Evolutionary conservation across 1,140 invertebrate species (phyloP), one percentile per base, ranked within the genome.

Genomic region (Zaprionus camerounensis): DNA sequence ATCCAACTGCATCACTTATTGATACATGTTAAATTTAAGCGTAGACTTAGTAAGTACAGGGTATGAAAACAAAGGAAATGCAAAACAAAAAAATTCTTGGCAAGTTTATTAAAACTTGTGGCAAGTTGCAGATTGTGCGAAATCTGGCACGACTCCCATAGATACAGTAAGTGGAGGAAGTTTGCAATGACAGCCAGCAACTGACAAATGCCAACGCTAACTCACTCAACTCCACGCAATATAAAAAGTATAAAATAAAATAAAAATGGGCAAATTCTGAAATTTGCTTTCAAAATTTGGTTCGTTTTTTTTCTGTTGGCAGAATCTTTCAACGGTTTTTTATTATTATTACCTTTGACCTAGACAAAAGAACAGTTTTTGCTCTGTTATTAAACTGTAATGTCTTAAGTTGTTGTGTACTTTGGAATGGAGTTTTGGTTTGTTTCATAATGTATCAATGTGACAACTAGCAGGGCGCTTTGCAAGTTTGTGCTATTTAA

Each of bases 131-230:
- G 79, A 75, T 78, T 46, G 51, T 61, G 74, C 31, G 63, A 68
- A 62, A 61, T 70, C 73, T 56, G 49, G 12, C 53, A 58, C 46
- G 41, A 34, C 61, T 44, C n/a, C 56, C 71, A 38, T 36, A 56
- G 12, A 34, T 15, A 56, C 59, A 22, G 46, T 57, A 20, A 46
- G 41, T 41, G 58, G 41, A 76, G 83, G 83, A 87, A 87, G 80
- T 83, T 28, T 53, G 67, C 81, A 68, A 80, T 87, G 83, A 81
- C 83, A 88, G 81, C 70, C 73, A 83, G 61, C 84, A 78, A 87
- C 83, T 87, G 83, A 88, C 84, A 87, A 87, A 88, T 87, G 83
- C 77, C 84, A 88, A 76, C 80, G 81, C 81, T 87, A 87, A 87
- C 83, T 87, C 83, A 87, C 80, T 88, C 83, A 87, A 78, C 84